Evolutionary conservation across 2,797 vertebrate genomes (phyloP).

Genomic region (Gadopsis marmoratus): DNA sequence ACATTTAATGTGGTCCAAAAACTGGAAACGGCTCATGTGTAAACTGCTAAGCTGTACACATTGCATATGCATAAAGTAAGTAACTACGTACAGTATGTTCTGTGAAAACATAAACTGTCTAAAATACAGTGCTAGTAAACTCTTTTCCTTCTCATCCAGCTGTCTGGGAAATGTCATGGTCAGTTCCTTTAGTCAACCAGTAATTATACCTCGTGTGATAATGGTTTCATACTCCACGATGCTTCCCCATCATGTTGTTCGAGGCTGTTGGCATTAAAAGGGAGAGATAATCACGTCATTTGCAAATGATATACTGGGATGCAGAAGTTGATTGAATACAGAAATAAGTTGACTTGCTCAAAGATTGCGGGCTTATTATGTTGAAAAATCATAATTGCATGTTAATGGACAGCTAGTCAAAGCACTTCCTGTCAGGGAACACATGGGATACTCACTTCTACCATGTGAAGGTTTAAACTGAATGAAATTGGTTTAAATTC

Average conservation of each 20-base stretch:
- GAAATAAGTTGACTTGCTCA: slow-evolving; percentile 40
- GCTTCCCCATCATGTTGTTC: slow-evolving; percentile 41
- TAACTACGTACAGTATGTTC: background rate
- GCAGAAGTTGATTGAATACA: slow-evolving; percentile 29
- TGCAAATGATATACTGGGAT: slow-evolving; percentile 46
- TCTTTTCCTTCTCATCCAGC: slow-evolving; percentile 10
- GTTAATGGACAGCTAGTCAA: slow-evolving; percentile 51
- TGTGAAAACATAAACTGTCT: slow-evolving; percentile 2
- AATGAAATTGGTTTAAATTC: background rate
- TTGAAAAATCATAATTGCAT: slow-evolving; percentile 39
- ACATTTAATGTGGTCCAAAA: too few species aligned
- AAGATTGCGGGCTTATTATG: slow-evolving; percentile 49
- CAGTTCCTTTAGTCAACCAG: slow-evolving; percentile 44
- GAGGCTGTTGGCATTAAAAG: slow-evolving; percentile 39
- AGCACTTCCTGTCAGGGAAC: slow-evolving; percentile 10
- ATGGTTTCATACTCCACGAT: slow-evolving; percentile 53
- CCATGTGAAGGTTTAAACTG: slow-evolving; percentile 4
- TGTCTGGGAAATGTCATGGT: slow-evolving; percentile 48
- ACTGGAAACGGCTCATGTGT: background rate
- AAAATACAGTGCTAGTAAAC: background rate
- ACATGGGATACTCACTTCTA: slow-evolving; percentile 2
- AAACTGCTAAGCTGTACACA: background rate
- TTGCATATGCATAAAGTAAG: background rate
- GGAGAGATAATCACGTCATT: slow-evolving; percentile 50
- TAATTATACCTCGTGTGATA: slow-evolving; percentile 60